Base-by-base conservation (phyloP, 2,888 invertebrate genomes). In the Andricus quercusramuli region DNA sequence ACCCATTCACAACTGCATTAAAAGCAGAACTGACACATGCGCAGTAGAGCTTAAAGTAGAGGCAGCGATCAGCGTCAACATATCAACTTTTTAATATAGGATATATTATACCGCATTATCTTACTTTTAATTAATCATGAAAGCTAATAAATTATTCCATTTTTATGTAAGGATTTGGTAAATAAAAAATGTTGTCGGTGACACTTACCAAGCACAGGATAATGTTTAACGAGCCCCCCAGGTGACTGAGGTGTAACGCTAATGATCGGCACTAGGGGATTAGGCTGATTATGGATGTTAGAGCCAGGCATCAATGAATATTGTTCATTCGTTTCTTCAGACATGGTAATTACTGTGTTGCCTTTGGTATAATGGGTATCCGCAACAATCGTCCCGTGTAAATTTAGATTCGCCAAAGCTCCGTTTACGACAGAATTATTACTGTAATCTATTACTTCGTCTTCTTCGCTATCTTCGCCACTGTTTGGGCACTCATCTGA, bases 241-340 rank as follows among this genome's bases (percentile, higher is more conserved):
- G 97, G 97, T 85, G 97, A 97, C 93, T 97, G 97, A 22, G 97
- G 97, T 80, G 97, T 97, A 85, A 97, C 97, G 93, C 97, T 97
- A 91, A 97, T 97, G 80, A 96, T 97, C 83, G 97, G 97, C 90
- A 96, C 96, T 92, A 96, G 92, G 79, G 95, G 92, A 90, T 89
- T 90, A 82, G 90, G 88, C 86, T 89, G 91, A 82, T 85, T 86
- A 85, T 82, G 85, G 47, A 78, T 44, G 84, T 37, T 78, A 68
- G 82, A 80, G 77, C 79, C 80, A 76, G 80, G 70, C 65, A 81
- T 66, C 76, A 82, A 47, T 64, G 64, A n/a, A 41, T 62, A 25
- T 25, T 76, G 29, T 70, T 83, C 82, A 67, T 80, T 83, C 56
- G 79, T 17, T 81, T 82, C 82, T 74, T 87, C 89, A 59, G 88